Conservation (phyloP, 2,113 vertebrate genomes). For the Vidua macroura region DNA sequence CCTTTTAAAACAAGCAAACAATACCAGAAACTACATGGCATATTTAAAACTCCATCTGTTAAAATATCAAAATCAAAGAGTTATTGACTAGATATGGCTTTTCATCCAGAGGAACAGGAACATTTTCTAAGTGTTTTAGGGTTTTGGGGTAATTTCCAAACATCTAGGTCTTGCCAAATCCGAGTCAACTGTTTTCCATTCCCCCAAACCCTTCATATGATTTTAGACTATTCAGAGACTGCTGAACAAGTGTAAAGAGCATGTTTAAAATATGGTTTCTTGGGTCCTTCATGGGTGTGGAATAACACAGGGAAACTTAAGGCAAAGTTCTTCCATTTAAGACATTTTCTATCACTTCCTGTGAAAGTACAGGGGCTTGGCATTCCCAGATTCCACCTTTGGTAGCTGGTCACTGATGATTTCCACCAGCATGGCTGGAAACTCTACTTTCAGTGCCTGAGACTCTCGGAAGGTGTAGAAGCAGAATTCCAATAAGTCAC, state of each 20-base stretch:
- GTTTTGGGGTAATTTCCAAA: slow-evolving; percentile 67
- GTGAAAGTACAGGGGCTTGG: slow-evolving; percentile 97
- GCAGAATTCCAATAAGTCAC: slow-evolving; percentile 95
- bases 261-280: slow-evolving; percentile 71
- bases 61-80: slow-evolving; percentile 87
- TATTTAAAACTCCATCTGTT: slow-evolving; percentile 84
- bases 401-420: slow-evolving; percentile 99
- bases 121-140: slow-evolving; percentile 80
- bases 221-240: slow-evolving; percentile 68
- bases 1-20: slow-evolving; percentile 82
- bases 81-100: slow-evolving; percentile 98
- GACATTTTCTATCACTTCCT: slow-evolving; percentile 87
- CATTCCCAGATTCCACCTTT: slow-evolving; percentile 97
- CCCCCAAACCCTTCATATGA: slow-evolving; percentile 66
- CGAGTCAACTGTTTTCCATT: slow-evolving; percentile 43
- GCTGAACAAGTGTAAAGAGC: slow-evolving; percentile 62
- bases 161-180: slow-evolving; percentile 64
- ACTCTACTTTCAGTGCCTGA: slow-evolving; percentile 97
- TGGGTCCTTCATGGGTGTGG: slow-evolving; percentile 74
- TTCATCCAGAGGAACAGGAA: slow-evolving; percentile 92
- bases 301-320: slow-evolving; percentile 81
- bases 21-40: slow-evolving; percentile 83
- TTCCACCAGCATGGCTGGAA: slow-evolving; percentile 99
- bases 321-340: slow-evolving; percentile 80
- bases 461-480: slow-evolving; percentile 99